Evolutionary conservation across 2,888 invertebrate species (phyloP), one percentile per base, ranked within the genome.

Genomic region (Lymantria dispar): DNA sequence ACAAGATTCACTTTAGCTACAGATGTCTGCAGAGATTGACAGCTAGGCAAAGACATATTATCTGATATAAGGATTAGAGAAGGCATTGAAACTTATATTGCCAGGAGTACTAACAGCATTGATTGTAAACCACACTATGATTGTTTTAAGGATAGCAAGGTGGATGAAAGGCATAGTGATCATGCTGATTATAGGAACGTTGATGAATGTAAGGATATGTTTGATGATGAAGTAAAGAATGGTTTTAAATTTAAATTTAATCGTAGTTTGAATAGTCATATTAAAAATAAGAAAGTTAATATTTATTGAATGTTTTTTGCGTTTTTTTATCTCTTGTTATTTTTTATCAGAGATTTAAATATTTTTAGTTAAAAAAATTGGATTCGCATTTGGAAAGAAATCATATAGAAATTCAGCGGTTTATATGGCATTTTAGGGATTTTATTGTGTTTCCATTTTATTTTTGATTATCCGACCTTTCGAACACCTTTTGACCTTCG

Each of bases 91-190:
- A 80, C 72, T 47, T 86, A 82, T 47, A 82, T 87, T 49, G 87
- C 84, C 1, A 77, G 83, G 50, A 86, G 86, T 58, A 85, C 87
- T 0, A 88, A 89, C 61, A 87, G 84, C 56, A 86, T 88, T 56
- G 87, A 87, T 69, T 87, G 88, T 60, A 88, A 90, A 62, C 89
- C 90, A 29, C 81, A 90, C 48, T 91, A 88, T 58, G 91, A 90
- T 72, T 90, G 90, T 46, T 89, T 89, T 54, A 87, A 88, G 58
- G 82, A 69, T 55, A 65, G 68, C 1, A 68, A 57, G 48, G 66
- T 74, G 7, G 80, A 81, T 1, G 87, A 87, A 48, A 70, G 85
- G 47, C 82, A 86, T 33, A 88, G 89, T 63, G 89, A 89, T 52
- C 79, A 58, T 43, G 76, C 87, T 0, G 88, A 89, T 60, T 88